These are phyloP conservation scores for Pseudonaja textilis DNA, from an alignment of 2,113 vertebrate species.

Conservation along the genomic window DNA sequence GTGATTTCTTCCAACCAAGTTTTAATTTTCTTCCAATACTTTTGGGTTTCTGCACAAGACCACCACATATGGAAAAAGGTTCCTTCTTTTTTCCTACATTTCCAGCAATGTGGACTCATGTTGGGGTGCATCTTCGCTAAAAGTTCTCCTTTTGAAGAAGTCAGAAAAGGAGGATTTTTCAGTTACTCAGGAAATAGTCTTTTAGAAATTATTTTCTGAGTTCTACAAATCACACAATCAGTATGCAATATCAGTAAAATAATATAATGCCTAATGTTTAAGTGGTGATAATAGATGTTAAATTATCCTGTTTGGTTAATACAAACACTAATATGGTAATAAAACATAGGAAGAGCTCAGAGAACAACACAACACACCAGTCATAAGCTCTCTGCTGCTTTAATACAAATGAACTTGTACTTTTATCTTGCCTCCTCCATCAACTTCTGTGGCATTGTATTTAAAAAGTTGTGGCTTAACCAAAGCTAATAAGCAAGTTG, in stretches of 20 bases:
- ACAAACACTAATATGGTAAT: not conserved
- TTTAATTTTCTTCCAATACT: too few species aligned
- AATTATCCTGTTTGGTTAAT: not conserved
- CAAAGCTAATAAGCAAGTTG: not conserved
- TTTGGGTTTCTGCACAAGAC: too few species aligned
- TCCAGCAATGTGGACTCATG: too few species aligned
- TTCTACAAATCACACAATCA: not conserved
- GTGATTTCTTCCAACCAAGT: too few species aligned
- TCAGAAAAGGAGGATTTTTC: not conserved
- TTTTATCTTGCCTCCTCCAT: not conserved
- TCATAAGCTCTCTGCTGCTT: not conserved
- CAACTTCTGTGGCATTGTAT: not conserved
- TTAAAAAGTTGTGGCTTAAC: not conserved
- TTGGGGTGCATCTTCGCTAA: too few species aligned
- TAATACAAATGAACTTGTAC: not conserved
- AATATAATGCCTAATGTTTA: not conserved
- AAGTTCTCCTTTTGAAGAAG: not conserved
- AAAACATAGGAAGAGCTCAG: not conserved
- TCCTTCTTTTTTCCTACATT: too few species aligned
- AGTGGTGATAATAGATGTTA: not conserved
- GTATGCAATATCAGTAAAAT: not conserved
- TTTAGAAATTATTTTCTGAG: not conserved
- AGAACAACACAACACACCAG: not conserved
- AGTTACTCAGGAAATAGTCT: too few species aligned
- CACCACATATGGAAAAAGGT: too few species aligned